Base-by-base conservation (phyloP, 1,140 invertebrate species). In the Fopius arisanus region DNA sequence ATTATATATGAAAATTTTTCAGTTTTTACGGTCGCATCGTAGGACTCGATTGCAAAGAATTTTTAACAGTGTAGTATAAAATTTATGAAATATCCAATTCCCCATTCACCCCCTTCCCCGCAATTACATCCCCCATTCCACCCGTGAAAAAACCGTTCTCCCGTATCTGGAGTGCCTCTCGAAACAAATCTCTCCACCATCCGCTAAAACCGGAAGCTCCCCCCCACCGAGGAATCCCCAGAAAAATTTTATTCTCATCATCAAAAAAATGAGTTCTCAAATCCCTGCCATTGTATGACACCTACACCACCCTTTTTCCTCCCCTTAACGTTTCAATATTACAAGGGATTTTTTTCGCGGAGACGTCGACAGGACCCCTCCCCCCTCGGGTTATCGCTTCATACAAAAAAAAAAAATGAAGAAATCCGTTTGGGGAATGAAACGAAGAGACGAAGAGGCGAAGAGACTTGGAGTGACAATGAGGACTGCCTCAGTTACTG, bases 381-480 rank as follows among this genome's bases (percentile, higher is more conserved):
- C 14, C 43, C 43, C 16, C 14, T 14, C 14, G 23, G 54, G 23
- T 59, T 59, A 59, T 59, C 54, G 54, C 54, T 59, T 59, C 54
- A 51, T 59, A 59, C 40, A 29, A 62, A 63, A 26, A 33, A 63
- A 63, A 26, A 31, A 72, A 48, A 40, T 16, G n/a, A 67, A 59
- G 41, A 51, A 73, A 54, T 59, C 43, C 43, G 16, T 33, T 26
- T 31, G 63, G 31, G 63, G 40, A 48, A 48, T 48, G 43, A 72
- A n/a, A n/a, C n/a, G n/a, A n/a, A n/a, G n/a, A n/a, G n/a, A n/a
- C n/a, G n/a, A n/a, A n/a, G 40, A 51, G 41, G 16, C 40, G 19
- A 41, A 41, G 26, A 41, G 23, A 16, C 37, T 54, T 41, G 19
- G 66, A 41, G 71, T 67, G 71, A 67, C 63, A 67, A 73, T 67